These are phyloP conservation scores for Invenusta paracnida DNA, from an alignment of 2,888 invertebrate species.

Conservation along the genomic window DNA sequence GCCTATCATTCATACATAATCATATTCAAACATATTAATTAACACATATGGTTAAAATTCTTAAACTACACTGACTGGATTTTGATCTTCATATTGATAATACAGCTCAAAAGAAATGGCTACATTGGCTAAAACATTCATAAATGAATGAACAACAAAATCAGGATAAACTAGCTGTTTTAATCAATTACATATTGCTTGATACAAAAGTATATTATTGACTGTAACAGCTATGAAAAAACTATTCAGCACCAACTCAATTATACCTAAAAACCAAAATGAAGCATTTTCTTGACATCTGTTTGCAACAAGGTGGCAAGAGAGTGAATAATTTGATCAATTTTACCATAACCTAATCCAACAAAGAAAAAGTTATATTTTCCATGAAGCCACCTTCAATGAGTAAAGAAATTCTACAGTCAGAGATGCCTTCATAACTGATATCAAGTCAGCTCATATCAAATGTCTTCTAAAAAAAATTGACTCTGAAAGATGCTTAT, in stretches of 20 bases:
- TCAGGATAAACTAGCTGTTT: conserved; percentile 19
- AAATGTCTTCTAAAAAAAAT: not conserved
- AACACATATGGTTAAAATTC: conserved; percentile 9
- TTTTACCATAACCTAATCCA: conserved; percentile 11
- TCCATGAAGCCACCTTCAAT: not conserved
- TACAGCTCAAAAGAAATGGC: conserved; percentile 20
- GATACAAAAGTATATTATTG: conserved; percentile 24
- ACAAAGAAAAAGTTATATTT: conserved; percentile 1
- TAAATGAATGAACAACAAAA: not conserved
- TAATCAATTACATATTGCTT: conserved; percentile 30
- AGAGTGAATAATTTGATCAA: conserved; percentile 30
- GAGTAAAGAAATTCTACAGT: not conserved
- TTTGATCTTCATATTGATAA: conserved; percentile 11
- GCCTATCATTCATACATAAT: not conserved
- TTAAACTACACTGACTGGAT: not conserved
- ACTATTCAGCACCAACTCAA: not conserved
- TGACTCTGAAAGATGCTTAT: not conserved
- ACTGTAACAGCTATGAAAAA: conserved; percentile 16
- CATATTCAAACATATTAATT: not conserved
- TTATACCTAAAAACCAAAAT: conserved; percentile 15
- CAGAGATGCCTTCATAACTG: conserved; percentile 34
- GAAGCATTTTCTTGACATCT: conserved; percentile 28
- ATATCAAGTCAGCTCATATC: conserved; percentile 7
- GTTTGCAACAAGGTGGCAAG: conserved; percentile 22
- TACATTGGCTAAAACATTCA: conserved; percentile 31